Conservation (phyloP, 2,888 invertebrate species). For the Argyresthia goedartella region DNA sequence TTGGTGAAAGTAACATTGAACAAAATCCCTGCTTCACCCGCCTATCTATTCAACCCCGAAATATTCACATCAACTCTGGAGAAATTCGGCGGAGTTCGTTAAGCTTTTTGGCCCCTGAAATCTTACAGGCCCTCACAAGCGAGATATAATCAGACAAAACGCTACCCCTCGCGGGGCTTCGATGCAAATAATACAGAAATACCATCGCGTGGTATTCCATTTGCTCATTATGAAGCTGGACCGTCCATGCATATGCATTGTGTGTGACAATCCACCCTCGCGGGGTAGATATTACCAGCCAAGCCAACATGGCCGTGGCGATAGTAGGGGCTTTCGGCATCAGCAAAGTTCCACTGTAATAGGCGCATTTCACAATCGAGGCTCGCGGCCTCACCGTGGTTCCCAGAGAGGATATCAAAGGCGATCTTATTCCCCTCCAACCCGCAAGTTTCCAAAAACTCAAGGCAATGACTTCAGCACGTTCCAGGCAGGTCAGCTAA, state of each 20-base stretch:
- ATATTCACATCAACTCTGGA: constrained; percentile 3
- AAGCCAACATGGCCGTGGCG: too few relatives aligned
- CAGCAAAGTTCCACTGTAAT: too few relatives aligned
- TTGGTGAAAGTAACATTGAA: not conserved
- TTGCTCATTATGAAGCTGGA: not conserved
- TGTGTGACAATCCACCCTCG: too few relatives aligned
- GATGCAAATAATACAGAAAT: not conserved
- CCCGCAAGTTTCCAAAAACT: too few relatives aligned
- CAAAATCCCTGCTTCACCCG: constrained; percentile 2
- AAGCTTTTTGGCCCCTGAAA: not conserved
- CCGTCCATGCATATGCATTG: too few relatives aligned
- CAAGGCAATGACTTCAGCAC: constrained; percentile 4
- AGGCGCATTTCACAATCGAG: too few relatives aligned
- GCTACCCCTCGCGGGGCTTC: not conserved
- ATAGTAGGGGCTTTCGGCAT: too few relatives aligned
- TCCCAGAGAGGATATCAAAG: too few relatives aligned
- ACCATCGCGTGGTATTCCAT: not conserved
- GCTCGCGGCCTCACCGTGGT: too few relatives aligned
- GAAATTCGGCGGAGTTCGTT: constrained; percentile 5
- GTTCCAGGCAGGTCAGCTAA: constrained; percentile 3
- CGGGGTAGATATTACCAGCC: too few relatives aligned
- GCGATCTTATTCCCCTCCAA: too few relatives aligned
- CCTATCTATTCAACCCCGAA: not conserved
- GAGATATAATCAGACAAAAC: not conserved
- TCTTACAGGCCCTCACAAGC: not conserved